These are phyloP conservation scores for Drosophila tropicalis DNA, from an alignment of 1,140 invertebrate genomes.

Conservation along the genomic window DNA sequence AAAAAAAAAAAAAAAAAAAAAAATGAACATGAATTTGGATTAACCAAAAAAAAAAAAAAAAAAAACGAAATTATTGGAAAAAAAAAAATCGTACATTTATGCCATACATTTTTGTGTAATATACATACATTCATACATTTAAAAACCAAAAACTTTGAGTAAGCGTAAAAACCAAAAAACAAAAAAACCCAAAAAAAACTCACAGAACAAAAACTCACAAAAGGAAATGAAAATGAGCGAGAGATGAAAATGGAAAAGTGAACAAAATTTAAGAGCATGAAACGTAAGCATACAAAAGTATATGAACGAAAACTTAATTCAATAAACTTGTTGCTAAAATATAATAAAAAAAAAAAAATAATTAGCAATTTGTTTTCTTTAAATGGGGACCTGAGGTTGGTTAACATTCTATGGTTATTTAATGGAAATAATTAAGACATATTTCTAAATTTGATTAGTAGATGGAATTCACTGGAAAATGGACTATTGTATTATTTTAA, in stretches of 20 bases:
- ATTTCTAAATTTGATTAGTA: too few species aligned
- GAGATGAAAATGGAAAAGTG: slow-evolving; percentile 36
- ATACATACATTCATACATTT: slow-evolving; percentile 48
- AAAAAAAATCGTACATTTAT: slow-evolving; percentile 69
- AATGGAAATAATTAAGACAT: too few species aligned
- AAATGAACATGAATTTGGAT: slow-evolving; percentile 58
- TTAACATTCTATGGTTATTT: neutral
- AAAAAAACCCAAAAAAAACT: slow-evolving; percentile 30
- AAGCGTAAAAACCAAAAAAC: slow-evolving; percentile 55
- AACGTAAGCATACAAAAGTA: slow-evolving; percentile 71
- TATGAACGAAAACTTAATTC: slow-evolving; percentile 75
- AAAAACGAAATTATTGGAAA: slow-evolving; percentile 54
- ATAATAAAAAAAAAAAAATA: slow-evolving; percentile 51
- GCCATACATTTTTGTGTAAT: slow-evolving; percentile 77
- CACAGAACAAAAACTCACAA: slow-evolving; percentile 75
- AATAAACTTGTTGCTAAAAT: slow-evolving; percentile 82
- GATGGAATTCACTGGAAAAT: too few species aligned
- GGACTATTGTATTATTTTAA: too few species aligned
- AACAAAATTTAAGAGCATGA: slow-evolving; percentile 44
- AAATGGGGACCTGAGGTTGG: neutral
- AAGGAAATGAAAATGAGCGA: slow-evolving; percentile 38
- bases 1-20: slow-evolving; percentile 37
- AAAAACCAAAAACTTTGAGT: slow-evolving; percentile 39
- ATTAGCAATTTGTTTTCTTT: neutral
- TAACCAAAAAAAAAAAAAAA: slow-evolving; percentile 46